A percentile compares a stretch with the other conserved stretches of the same genome.
Evolutionary conservation across 2,113 vertebrate genomes (phyloP).

Genomic region (Serinus canaria): DNA sequence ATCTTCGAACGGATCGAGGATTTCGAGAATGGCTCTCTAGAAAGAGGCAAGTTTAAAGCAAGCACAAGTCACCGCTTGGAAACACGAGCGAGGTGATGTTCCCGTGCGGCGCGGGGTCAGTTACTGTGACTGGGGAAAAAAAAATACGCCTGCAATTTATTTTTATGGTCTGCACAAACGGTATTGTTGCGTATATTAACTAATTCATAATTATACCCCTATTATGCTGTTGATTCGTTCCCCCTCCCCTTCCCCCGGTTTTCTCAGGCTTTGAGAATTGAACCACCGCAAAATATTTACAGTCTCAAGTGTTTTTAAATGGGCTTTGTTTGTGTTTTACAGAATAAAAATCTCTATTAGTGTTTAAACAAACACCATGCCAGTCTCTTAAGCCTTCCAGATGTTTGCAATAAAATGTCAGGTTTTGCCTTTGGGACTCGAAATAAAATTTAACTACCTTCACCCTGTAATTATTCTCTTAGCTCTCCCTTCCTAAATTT

Average conservation of each 20-base stretch:
- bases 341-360: slow-evolving; percentile 75
- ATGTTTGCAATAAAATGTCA: slow-evolving; percentile 84
- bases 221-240: slow-evolving; percentile 12
- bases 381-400: slow-evolving; percentile 74
- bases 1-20: not conserved
- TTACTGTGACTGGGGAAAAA: not conserved
- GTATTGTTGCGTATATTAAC: slow-evolving; percentile 29
- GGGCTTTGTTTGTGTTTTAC: slow-evolving; percentile 73
- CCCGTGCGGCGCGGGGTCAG: not conserved
- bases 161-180: slow-evolving; percentile 54
- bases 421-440: slow-evolving; percentile 80
- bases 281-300: slow-evolving; percentile 49
- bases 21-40: not conserved
- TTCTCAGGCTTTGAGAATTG: slow-evolving; percentile 35
- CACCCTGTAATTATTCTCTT: slow-evolving; percentile 83
- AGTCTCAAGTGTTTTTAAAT: slow-evolving; percentile 64
- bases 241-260: not conserved
- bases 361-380: slow-evolving; percentile 75
- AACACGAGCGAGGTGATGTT: slow-evolving; percentile 16
- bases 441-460: slow-evolving; percentile 84
- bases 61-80: not conserved
- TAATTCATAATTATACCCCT: slow-evolving; percentile 37
- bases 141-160: slow-evolving; percentile 24
- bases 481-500: slow-evolving; percentile 81
- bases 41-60: not conserved